These are phyloP conservation scores for Craniophora ligustri DNA, from an alignment of 2,888 invertebrate genomes.

Conservation along the genomic window DNA sequence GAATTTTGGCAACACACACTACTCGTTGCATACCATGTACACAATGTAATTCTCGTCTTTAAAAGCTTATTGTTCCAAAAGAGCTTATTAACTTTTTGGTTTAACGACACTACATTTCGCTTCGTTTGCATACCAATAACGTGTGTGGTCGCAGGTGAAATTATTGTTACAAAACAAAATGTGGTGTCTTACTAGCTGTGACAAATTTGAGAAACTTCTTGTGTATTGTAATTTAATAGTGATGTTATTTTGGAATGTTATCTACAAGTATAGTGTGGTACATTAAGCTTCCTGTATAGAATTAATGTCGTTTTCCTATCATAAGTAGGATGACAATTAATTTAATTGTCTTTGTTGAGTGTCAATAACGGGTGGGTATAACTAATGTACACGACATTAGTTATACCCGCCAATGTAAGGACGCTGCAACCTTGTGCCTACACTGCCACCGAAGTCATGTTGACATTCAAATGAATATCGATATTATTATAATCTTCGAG, in stretches of 20 bases:
- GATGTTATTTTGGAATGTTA: not conserved
- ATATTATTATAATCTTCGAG: conserved; percentile 28
- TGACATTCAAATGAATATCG: conserved; percentile 50
- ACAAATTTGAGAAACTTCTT: conserved; percentile 6
- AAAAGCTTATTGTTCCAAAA: conserved; percentile 23
- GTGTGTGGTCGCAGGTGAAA: conserved; percentile 18
- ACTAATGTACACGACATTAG: conserved; percentile 3
- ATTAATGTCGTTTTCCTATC: not conserved
- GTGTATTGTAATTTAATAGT: not conserved
- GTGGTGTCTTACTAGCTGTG: not conserved
- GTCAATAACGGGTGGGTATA: conserved; percentile 1
- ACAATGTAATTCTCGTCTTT: conserved; percentile 22
- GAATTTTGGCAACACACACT: conserved; percentile 47
- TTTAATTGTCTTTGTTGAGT: not conserved
- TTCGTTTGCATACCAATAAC: conserved; percentile 32
- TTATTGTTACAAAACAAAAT: conserved; percentile 7
- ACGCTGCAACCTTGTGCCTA: conserved; percentile 40
- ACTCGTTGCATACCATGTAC: conserved; percentile 27
- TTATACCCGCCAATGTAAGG: conserved; percentile 19
- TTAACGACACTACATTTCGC: conserved; percentile 18
- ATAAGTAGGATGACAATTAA: conserved; percentile 5
- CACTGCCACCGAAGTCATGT: conserved; percentile 27
- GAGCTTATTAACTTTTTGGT: conserved; percentile 36
- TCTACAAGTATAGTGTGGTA: not conserved
- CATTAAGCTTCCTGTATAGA: not conserved